Conservation (phyloP, 1,140 invertebrate genomes). For the Dendroctonus ponderosae region DNA sequence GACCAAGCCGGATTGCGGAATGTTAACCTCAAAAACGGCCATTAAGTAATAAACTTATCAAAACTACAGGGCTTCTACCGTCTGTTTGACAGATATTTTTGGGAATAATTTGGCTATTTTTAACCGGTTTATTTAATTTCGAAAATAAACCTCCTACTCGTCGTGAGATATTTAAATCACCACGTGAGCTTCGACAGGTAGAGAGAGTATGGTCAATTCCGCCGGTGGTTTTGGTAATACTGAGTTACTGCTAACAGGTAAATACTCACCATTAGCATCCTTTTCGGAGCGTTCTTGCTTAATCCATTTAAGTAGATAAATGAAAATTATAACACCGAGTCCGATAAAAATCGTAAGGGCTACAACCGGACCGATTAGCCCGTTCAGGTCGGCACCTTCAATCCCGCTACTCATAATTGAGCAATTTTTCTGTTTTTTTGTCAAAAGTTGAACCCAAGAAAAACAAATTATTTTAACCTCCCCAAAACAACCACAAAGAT, state of each 20-base stretch:
- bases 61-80: too few species aligned
- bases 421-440: slow-evolving; percentile 1
- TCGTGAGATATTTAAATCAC: slow-evolving; percentile 1
- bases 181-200: slow-evolving; percentile 14
- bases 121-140: not conserved
- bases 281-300: slow-evolving; percentile 9
- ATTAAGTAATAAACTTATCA: too few species aligned
- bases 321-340: slow-evolving; percentile 26
- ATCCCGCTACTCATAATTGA: slow-evolving; percentile 7
- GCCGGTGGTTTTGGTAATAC: not conserved
- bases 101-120: too few species aligned
- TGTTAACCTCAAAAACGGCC: too few species aligned
- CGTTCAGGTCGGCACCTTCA: slow-evolving; percentile 11
- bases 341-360: slow-evolving; percentile 16
- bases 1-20: too few species aligned
- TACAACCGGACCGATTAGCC: slow-evolving; percentile 6
- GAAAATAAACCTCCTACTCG: slow-evolving; percentile 4
- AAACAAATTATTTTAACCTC: not conserved
- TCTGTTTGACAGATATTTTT: too few species aligned
- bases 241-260: not conserved
- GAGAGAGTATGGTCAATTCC: not conserved
- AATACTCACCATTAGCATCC: slow-evolving; percentile 11
- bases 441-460: not conserved
- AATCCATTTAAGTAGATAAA: slow-evolving; percentile 22
- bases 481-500: slow-evolving; percentile 1